phyloP scores from a whole-genome alignment of 92 coral and sea anemone species.

The Zoanthus gigantus region DNA sequence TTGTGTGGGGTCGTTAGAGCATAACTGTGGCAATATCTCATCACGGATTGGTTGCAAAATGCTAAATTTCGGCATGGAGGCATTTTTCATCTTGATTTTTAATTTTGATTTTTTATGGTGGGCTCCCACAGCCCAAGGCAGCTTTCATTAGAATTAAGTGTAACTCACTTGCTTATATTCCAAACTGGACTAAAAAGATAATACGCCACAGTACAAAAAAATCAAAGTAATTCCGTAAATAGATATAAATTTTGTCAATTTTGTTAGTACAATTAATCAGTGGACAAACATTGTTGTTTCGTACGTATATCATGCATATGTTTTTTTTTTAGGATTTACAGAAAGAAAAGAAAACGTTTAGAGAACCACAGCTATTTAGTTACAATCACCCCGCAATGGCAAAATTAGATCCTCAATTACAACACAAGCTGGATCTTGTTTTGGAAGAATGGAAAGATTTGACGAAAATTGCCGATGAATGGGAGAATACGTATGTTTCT shows the following conservation, averaged over 20 bases:
- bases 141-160: neutral
- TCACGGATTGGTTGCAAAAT: too few relatives aligned
- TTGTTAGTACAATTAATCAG: too few relatives aligned
- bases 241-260: too few relatives aligned
- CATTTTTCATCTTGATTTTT: too few relatives aligned
- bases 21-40: too few relatives aligned
- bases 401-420: conserved; percentile 78
- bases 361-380: conserved; percentile 79
- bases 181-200: too few relatives aligned
- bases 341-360: conserved; percentile 68
- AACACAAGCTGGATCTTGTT: conserved; percentile 71
- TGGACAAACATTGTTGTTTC: neutral
- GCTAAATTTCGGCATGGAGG: too few relatives aligned
- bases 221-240: too few relatives aligned
- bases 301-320: neutral
- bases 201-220: too few relatives aligned
- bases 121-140: neutral
- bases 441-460: conserved; percentile 76
- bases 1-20: too few relatives aligned
- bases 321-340: conserved; percentile 68
- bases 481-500: conserved; percentile 82
- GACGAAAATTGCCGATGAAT: conserved; percentile 56
- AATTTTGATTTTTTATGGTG: neutral
- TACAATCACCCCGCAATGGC: conserved; percentile 52
- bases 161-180: neutral